Percentiles rank a stretch among this genome's conserved stretches.
Evolutionary conservation across 2,797 vertebrate genomes (phyloP).

Genomic region (Geotrypetes seraphini): DNA sequence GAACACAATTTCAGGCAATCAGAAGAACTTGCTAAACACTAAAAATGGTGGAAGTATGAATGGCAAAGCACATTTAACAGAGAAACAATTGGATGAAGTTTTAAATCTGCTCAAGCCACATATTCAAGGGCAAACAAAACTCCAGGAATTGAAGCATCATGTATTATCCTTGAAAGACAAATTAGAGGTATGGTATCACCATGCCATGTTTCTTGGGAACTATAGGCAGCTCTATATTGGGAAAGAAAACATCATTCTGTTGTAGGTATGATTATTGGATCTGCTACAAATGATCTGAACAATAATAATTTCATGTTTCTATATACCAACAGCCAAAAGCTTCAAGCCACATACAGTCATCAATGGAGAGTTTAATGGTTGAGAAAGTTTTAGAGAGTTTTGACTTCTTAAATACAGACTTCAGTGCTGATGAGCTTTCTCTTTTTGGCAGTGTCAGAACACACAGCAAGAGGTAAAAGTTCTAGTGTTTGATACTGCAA

Average conservation of each 20-base stretch:
- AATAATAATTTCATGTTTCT: not conserved
- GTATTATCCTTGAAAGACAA: conserved; percentile 59
- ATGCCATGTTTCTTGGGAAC: not conserved
- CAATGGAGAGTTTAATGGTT: conserved; percentile 73
- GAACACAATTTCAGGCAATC: not conserved
- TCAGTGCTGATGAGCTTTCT: conserved; percentile 60
- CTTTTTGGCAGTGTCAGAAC: conserved; percentile 62
- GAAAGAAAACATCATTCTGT: no score
- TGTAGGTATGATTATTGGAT: not conserved
- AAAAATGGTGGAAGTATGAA: not conserved
- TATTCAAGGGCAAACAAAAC: conserved; percentile 22
- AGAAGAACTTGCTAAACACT: not conserved
- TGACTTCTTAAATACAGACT: conserved; percentile 77
- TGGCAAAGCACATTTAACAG: conserved; percentile 14
- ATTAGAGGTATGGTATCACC: conserved; percentile 56
- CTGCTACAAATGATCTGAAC: not conserved
- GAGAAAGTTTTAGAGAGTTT: conserved; percentile 85
- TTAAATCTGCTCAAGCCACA: conserved; percentile 39
- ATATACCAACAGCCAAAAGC: conserved; percentile 25
- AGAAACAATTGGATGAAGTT: conserved; percentile 54
- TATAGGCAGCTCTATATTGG: not conserved
- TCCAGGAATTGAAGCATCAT: conserved; percentile 60
- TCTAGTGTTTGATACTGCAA: no score
- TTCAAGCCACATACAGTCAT: conserved; percentile 38
- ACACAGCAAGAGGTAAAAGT: conserved; percentile 62